phyloP scores from a whole-genome alignment of 1,140 invertebrate species.

The Planococcus citri region DNA sequence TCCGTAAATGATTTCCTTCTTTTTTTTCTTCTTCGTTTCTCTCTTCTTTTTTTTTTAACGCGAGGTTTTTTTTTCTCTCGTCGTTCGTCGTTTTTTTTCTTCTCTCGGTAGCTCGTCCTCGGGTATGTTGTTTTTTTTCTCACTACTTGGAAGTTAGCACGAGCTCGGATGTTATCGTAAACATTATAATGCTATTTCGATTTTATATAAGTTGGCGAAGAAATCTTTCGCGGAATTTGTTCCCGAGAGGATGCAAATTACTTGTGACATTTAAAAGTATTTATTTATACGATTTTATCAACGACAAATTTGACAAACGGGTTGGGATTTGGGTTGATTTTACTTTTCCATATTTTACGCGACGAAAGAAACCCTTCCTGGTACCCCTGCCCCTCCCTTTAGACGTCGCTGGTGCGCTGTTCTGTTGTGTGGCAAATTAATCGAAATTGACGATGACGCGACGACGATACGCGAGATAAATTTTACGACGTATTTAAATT shows the following conservation, averaged over 20 bases:
- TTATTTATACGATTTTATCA: background rate
- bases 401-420: too few relatives aligned
- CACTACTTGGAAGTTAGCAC: background rate
- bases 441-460: too few relatives aligned
- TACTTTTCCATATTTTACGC: too few relatives aligned
- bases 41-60: background rate
- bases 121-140: background rate
- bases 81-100: background rate
- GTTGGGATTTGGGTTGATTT: background rate
- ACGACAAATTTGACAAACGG: conserved; percentile 2
- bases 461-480: too few relatives aligned
- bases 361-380: too few relatives aligned
- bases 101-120: background rate
- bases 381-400: too few relatives aligned
- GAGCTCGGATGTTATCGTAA: background rate
- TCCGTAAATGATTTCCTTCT: background rate
- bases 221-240: background rate
- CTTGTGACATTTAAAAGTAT: conserved; percentile 3
- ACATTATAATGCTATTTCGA: background rate
- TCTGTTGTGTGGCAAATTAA: too few relatives aligned
- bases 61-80: background rate
- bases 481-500: too few relatives aligned
- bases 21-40: background rate
- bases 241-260: conserved; percentile 6
- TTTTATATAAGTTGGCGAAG: background rate